A percentile compares a stretch with the other conserved stretches of the same genome.
Conservation (phyloP, 2,113 vertebrate genomes). For the Dasypus novemcinctus region DNA sequence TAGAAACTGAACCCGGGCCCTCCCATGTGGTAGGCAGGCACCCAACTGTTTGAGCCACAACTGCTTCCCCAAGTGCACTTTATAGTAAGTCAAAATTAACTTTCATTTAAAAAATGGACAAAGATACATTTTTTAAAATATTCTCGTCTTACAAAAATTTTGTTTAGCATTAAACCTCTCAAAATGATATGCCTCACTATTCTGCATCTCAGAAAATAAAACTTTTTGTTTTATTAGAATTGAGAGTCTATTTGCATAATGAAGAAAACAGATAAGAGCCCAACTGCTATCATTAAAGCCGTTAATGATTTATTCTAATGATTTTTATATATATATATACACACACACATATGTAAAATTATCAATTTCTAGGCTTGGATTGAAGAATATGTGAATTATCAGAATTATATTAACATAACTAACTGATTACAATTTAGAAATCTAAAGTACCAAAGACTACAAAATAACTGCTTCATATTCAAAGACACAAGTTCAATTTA, state of each 20-base stretch:
- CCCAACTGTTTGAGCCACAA: too few species aligned
- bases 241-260: slow-evolving; percentile 52
- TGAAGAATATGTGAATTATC: slow-evolving; percentile 29
- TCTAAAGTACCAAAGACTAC: slow-evolving; percentile 44
- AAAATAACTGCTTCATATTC: slow-evolving; percentile 44
- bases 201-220: slow-evolving; percentile 47
- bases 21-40: too few species aligned
- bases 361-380: slow-evolving; percentile 48
- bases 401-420: slow-evolving; percentile 53
- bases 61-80: background rate
- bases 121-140: background rate
- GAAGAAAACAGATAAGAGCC: background rate
- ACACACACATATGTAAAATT: too few species aligned
- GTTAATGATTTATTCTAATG: slow-evolving; percentile 43
- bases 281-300: slow-evolving; percentile 29
- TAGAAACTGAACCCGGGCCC: too few species aligned
- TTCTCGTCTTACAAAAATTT: slow-evolving; percentile 51
- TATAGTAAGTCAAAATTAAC: slow-evolving; percentile 53
- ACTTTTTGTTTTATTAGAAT: slow-evolving; percentile 58
- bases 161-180: slow-evolving; percentile 48
- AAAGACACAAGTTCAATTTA: slow-evolving; percentile 36
- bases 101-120: slow-evolving; percentile 17
- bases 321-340: slow-evolving; percentile 32
- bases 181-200: slow-evolving; percentile 41
- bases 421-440: slow-evolving; percentile 49